A percentile compares a stretch with the other conserved stretches of the same genome.
Evolutionary conservation across 2,797 vertebrate genomes (phyloP).

Genomic region (Lepidocolaptes lacrymiger): DNA sequence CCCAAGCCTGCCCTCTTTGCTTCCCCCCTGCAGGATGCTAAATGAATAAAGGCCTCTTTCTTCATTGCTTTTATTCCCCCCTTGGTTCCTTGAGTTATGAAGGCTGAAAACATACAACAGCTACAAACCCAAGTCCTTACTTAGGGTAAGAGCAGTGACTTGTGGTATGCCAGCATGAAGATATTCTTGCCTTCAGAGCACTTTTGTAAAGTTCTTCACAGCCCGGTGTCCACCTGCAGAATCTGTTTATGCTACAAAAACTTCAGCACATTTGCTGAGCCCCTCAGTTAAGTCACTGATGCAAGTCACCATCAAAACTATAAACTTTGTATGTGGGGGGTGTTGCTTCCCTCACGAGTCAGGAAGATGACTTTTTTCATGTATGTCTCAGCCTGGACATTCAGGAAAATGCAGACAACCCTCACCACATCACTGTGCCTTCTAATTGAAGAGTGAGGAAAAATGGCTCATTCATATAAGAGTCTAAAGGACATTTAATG

Average conservation of each 20-base stretch:
- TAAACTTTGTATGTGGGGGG: neutral
- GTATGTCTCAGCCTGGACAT: neutral
- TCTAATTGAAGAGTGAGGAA: neutral
- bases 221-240: neutral
- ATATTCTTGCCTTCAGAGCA: neutral
- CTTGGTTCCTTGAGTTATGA: neutral
- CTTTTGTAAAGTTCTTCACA: neutral
- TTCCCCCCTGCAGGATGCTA: fast-evolving
- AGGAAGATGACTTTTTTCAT: neutral
- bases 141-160: neutral
- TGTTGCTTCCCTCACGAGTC: neutral
- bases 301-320: neutral
- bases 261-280: neutral
- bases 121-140: neutral
- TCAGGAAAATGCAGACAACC: neutral
- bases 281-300: neutral
- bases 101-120: neutral
- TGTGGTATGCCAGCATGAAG: neutral
- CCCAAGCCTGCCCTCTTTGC: neutral
- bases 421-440: neutral
- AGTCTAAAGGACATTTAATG: neutral
- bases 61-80: neutral
- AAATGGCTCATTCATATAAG: neutral
- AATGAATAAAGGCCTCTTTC: neutral
- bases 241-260: neutral